Evolutionary conservation across 2,797 vertebrate species (phyloP).

Genomic region (Aulostomus chinensis): DNA sequence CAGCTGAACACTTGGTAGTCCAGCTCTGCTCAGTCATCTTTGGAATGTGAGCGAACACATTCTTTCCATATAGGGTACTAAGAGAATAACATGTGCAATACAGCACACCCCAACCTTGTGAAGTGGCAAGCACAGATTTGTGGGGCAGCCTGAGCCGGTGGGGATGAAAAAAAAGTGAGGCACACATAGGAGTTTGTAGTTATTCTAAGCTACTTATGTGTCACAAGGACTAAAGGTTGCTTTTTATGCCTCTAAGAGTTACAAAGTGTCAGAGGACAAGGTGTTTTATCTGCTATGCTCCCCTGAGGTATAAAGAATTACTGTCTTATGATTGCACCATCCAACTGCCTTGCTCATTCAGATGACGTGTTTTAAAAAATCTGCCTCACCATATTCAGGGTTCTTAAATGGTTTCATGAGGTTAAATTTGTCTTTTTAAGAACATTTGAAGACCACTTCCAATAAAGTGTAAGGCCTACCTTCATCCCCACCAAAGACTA

Average conservation of each 20-base stretch:
- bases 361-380: no score
- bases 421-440: no score
- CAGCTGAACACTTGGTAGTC: constrained; percentile 51
- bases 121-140: constrained; percentile 46
- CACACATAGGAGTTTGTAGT: constrained; percentile 8
- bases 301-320: constrained; percentile 3
- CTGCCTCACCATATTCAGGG: no score
- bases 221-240: constrained; percentile 36
- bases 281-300: constrained; percentile 20
- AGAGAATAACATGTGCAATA: constrained; percentile 32
- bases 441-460: no score
- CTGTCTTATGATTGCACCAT: no score
- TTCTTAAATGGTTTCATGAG: no score
- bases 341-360: no score
- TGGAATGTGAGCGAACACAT: constrained; percentile 62
- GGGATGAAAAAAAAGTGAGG: constrained; percentile 30
- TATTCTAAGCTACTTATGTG: constrained; percentile 42
- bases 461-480: no score
- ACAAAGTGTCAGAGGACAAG: constrained; percentile 19
- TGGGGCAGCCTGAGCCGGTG: constrained; percentile 18
- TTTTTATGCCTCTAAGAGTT: constrained; percentile 33
- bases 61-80: constrained; percentile 62
- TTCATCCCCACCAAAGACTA: no score
- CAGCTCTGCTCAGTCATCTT: constrained; percentile 61
- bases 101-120: constrained; percentile 9